phyloP scores from a whole-genome alignment of 2,888 invertebrate species.

The Eristalis arbustorum region DNA sequence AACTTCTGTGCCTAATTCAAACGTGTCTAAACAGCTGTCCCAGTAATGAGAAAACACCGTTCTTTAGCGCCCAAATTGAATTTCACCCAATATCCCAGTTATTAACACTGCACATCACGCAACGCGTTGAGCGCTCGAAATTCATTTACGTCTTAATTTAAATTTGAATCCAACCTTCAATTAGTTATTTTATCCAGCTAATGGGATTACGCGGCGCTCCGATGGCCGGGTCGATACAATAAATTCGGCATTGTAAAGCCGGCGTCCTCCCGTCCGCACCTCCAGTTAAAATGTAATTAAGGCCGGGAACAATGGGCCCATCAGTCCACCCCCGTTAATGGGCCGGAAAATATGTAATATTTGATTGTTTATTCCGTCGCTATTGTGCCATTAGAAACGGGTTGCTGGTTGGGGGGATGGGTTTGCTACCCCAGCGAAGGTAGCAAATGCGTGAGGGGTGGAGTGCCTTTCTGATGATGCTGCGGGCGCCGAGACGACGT shows the following conservation, averaged over 20 bases:
- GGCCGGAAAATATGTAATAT: constrained; percentile 50
- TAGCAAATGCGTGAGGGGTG: not conserved
- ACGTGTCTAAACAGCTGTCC: not conserved
- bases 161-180: constrained; percentile 19
- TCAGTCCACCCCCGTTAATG: constrained; percentile 32
- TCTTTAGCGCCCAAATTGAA: not conserved
- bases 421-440: not conserved
- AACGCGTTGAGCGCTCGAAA: not conserved
- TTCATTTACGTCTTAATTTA: constrained; percentile 20
- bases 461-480: not conserved
- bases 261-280: not conserved
- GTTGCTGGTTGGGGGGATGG: constrained; percentile 16
- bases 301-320: constrained; percentile 35
- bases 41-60: constrained; percentile 2
- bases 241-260: constrained; percentile 49
- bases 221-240: constrained; percentile 39
- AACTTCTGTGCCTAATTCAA: constrained; percentile 15
- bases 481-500: not conserved
- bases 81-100: not conserved
- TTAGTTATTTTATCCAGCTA: constrained; percentile 28
- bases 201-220: constrained; percentile 40
- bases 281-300: constrained; percentile 52
- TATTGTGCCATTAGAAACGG: constrained; percentile 37
- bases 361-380: constrained; percentile 59
- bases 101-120: not conserved